Conservation (phyloP, 1,140 invertebrate species). For the Dreissena polymorpha region DNA sequence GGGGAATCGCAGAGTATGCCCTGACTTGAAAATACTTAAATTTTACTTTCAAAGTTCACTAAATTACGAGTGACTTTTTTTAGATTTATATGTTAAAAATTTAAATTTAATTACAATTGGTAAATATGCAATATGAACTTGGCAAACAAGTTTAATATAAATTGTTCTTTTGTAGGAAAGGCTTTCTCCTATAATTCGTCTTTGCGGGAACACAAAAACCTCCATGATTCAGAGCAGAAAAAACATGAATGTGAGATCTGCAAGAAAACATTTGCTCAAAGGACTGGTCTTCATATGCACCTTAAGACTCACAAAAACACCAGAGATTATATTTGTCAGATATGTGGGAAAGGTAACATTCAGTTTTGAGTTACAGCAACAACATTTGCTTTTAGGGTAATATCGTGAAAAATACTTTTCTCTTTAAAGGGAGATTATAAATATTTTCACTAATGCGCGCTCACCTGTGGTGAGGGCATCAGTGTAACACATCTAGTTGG, state of each 20-base stretch:
- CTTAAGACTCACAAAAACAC: constrained; percentile 70
- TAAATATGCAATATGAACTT: too few relatives aligned
- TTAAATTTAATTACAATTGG: too few relatives aligned
- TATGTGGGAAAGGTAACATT: constrained; percentile 68
- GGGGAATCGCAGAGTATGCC: too few relatives aligned
- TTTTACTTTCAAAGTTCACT: too few relatives aligned
- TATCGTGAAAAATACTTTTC: not conserved
- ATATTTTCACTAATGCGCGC: not conserved
- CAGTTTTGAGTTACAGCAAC: not conserved
- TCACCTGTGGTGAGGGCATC: not conserved
- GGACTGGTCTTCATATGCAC: constrained; percentile 67
- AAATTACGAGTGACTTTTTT: too few relatives aligned
- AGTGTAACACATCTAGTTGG: too few relatives aligned
- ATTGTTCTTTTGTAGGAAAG: too few relatives aligned
- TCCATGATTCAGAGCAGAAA: constrained; percentile 69
- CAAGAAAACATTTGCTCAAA: constrained; percentile 69
- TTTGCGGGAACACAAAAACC: constrained; percentile 68
- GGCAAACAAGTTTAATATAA: too few relatives aligned
- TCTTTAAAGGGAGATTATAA: not conserved
- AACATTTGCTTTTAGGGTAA: not conserved
- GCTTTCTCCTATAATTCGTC: constrained; percentile 71
- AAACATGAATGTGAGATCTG: constrained; percentile 69
- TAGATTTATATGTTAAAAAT: too few relatives aligned
- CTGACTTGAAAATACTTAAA: too few relatives aligned
- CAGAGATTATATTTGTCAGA: constrained; percentile 69